Percentiles rank a stretch among this genome's conserved stretches.
Conservation (phyloP, 2,113 vertebrate species). For the Sakesphorus luctuosus region DNA sequence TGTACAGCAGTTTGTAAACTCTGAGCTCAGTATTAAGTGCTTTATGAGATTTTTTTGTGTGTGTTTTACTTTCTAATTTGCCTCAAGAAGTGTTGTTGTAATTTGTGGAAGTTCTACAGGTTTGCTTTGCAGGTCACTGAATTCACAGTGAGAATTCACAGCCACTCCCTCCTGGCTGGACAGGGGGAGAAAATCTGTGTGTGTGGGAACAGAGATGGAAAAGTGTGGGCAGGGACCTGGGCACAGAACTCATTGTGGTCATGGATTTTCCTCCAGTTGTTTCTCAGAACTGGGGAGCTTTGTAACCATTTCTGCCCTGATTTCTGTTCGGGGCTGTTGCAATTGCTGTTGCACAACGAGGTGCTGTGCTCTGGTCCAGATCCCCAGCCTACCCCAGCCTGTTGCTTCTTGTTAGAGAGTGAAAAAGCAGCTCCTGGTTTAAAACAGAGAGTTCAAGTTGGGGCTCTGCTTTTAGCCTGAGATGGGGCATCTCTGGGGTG, state of each 20-base stretch:
- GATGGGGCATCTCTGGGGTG: not conserved
- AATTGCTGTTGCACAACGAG: constrained; percentile 35
- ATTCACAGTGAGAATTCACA: not conserved
- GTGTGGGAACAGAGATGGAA: not conserved
- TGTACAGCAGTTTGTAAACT: constrained; percentile 25
- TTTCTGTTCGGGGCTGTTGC: not conserved
- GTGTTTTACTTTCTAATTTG: constrained; percentile 11
- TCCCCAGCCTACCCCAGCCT: constrained; percentile 5
- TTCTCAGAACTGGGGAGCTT: not conserved
- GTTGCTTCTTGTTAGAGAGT: constrained; percentile 53
- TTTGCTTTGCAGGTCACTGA: not conserved
- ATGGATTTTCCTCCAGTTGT: not conserved
- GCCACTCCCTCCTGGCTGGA: not conserved
- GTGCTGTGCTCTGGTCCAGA: not conserved
- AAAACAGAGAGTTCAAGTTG: not conserved
- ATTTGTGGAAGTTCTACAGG: not conserved
- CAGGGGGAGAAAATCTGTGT: not conserved
- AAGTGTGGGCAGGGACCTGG: not conserved
- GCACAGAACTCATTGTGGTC: not conserved
- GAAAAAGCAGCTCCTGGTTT: constrained; percentile 18
- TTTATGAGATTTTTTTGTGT: not conserved
- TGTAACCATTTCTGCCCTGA: not conserved
- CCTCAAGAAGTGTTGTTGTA: not conserved
- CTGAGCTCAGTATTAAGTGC: not conserved
- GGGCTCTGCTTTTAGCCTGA: not conserved